phyloP scores from a whole-genome alignment of 2,888 invertebrate genomes.

The Trilocha varians region DNA sequence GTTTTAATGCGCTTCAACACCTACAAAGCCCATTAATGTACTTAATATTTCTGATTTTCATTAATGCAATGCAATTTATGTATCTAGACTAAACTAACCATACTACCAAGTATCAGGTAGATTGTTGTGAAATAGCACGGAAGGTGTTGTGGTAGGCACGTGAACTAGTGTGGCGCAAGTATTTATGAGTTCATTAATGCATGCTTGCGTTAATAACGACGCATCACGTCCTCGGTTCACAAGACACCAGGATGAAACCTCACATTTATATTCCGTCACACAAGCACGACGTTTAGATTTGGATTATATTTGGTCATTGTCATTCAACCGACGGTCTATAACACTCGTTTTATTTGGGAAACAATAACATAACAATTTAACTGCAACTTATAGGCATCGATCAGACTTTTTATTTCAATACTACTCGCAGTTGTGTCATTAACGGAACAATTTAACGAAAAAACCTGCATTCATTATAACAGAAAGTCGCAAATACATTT shows the following conservation, averaged over 20 bases:
- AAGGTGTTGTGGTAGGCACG: conserved; percentile 20
- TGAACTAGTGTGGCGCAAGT: conserved; percentile 40
- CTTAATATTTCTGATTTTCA: no score
- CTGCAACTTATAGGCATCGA: conserved; percentile 23
- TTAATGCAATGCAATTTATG: no score
- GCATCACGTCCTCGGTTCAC: conserved; percentile 70
- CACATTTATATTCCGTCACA: conserved; percentile 65
- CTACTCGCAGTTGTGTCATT: not conserved
- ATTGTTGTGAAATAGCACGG: conserved; percentile 14
- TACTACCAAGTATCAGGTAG: no score
- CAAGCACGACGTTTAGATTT: conserved; percentile 64
- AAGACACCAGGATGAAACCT: conserved; percentile 51
- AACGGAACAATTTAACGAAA: not conserved
- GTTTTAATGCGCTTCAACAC: no score
- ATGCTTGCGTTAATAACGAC: conserved; percentile 61
- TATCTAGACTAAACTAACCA: no score
- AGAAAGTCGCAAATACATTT: not conserved
- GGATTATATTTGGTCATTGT: conserved; percentile 69
- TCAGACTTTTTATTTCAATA: conserved; percentile 1
- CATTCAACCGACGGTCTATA: conserved; percentile 51
- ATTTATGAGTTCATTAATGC: conserved; percentile 67
- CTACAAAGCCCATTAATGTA: no score
- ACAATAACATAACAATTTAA: conserved; percentile 53
- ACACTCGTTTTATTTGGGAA: conserved; percentile 57
- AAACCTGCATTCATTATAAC: not conserved